These are phyloP conservation scores for Steinernema carpocapsae DNA, from an alignment of 2,888 invertebrate genomes.

Conservation along the genomic window DNA sequence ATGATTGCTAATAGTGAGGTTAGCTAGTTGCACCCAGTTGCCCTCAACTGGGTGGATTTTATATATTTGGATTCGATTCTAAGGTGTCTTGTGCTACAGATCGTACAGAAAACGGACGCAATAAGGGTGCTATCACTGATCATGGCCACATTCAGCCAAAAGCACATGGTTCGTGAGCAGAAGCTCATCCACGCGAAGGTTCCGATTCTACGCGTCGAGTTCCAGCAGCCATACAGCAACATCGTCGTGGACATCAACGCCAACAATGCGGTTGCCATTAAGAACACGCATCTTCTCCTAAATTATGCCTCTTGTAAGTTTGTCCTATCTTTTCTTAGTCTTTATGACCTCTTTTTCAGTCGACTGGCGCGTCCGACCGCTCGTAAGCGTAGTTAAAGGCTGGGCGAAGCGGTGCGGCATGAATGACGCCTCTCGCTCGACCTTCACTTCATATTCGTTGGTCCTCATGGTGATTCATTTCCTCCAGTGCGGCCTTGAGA, in stretches of 20 bases:
- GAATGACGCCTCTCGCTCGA: slow-evolving; percentile 91
- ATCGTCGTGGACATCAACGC: slow-evolving; percentile 94
- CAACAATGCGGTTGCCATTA: slow-evolving; percentile 92
- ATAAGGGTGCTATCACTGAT: neutral
- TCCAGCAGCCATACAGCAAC: slow-evolving; percentile 70
- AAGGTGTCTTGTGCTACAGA: too few relatives aligned
- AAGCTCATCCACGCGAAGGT: slow-evolving; percentile 88
- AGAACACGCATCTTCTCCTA: slow-evolving; percentile 90
- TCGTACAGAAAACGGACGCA: neutral
- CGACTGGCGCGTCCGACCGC: slow-evolving; percentile 91
- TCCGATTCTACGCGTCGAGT: slow-evolving; percentile 76
- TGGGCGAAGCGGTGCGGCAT: slow-evolving; percentile 94
- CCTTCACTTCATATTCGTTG: slow-evolving; percentile 95
- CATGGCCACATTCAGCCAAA: neutral
- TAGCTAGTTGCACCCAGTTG: too few relatives aligned
- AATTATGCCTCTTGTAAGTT: slow-evolving; percentile 84
- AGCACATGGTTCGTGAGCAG: slow-evolving; percentile 67
- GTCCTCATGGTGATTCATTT: slow-evolving; percentile 96
- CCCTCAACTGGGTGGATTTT: too few relatives aligned
- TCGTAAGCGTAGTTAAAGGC: slow-evolving; percentile 87
- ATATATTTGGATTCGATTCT: too few relatives aligned
- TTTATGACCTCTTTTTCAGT: slow-evolving; percentile 73
- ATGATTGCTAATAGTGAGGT: slow-evolving; percentile 77
- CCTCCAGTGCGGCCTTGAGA: slow-evolving; percentile 84
- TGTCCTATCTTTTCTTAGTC: neutral